Conservation (phyloP, 30 jellyfish, hydroid and myxozoan species). For the Hydra vulgaris region DNA sequence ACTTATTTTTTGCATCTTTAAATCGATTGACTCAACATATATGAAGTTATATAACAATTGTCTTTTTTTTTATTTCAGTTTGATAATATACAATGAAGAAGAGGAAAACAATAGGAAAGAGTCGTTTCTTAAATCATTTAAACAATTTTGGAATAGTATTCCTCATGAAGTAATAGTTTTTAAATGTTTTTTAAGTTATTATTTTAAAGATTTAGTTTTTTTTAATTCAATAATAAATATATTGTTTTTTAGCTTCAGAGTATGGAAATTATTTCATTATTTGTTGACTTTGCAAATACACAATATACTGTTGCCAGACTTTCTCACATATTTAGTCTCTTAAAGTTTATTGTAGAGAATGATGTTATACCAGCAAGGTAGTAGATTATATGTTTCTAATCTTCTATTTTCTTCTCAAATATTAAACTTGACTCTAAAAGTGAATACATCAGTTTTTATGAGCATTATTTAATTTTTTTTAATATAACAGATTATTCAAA, state of each 20-base stretch:
- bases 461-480: too few relatives aligned
- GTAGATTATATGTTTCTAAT: not conserved
- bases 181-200: too few relatives aligned
- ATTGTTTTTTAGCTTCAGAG: slow-evolving; percentile 23
- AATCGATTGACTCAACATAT: too few relatives aligned
- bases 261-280: not conserved
- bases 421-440: too few relatives aligned
- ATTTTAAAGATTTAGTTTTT: too few relatives aligned
- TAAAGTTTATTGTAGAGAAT: slow-evolving; percentile 44
- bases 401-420: too few relatives aligned
- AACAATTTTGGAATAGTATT: slow-evolving; percentile 49
- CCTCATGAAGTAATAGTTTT: slow-evolving; percentile 20
- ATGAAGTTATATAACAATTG: too few relatives aligned
- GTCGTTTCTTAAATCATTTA: slow-evolving; percentile 36
- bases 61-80: slow-evolving; percentile 25
- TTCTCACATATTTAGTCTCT: slow-evolving; percentile 47
- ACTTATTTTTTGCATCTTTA: too few relatives aligned
- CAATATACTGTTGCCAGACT: slow-evolving; percentile 64
- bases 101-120: slow-evolving; percentile 37
- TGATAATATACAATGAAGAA: slow-evolving; percentile 35
- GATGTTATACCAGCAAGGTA: slow-evolving; percentile 77
- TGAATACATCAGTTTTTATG: too few relatives aligned
- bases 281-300: slow-evolving; percentile 80
- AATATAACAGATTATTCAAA: too few relatives aligned
- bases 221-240: too few relatives aligned